Evolutionary conservation across 2,797 vertebrate species (phyloP), one percentile per base, ranked within the genome.

Genomic region (Etheostoma perlongum): DNA sequence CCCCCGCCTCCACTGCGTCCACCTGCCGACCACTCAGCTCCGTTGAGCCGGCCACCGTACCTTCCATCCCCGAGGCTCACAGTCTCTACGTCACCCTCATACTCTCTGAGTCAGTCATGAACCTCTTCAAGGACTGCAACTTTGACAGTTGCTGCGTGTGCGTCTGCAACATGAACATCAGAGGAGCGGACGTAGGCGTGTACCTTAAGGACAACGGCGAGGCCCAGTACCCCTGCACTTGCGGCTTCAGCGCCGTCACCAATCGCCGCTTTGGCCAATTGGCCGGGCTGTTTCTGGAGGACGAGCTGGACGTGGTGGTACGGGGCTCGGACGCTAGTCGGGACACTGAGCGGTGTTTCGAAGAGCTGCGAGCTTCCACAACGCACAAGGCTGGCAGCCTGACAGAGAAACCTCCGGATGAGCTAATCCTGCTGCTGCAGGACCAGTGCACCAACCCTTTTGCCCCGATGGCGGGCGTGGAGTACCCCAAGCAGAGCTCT

Each of bases 151-250:
- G 98, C 89, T 99, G 98, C 88, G 95, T 99, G 76, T 99, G 98
- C 25, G 98, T 99, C 77, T 99, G 98, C 94, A 99, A 99, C 94
- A 99, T 98, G 97, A 99, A 99, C 94, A 99, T 99, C 95, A 96
- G 98, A 83, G 98, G 98, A 72, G 97, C 98, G 19, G 98, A 99
- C 52, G 97, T 99, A 81, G 98, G 98, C 44, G 97, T 99, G 87
- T 99, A 99, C 94, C 97, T 99, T 90, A 97, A 96, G 23, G 98
- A 99, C 78, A 96, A 96, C 1, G 96, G 98, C 54, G 98, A 99
- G 90, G 96, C 96, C 14, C 98, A 99, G 88, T 99, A 97, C 85
- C 93, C 96, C 44, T 99, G 98, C 93, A 97, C 97, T 40, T 99
- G 98, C 19, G 98, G 98, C 79, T 99, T 99, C 94, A 99, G 98